Evolutionary conservation across 23 tunicate species (phyloP).

Genomic region (Styela clava): DNA sequence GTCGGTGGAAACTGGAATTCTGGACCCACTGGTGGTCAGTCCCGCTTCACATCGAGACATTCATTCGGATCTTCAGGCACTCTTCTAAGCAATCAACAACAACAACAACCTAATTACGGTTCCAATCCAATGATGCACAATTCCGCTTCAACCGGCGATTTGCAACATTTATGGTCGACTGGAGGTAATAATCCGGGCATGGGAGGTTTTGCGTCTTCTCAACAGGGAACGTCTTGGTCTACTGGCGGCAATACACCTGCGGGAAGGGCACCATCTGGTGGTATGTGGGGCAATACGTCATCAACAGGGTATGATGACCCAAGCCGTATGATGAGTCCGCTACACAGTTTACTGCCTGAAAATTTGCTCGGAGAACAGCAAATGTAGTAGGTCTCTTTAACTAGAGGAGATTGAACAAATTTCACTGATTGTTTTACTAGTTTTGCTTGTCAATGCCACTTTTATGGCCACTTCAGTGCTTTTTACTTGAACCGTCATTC

Average conservation of each 20-base stretch:
- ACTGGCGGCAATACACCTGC: slow-evolving; percentile 14
- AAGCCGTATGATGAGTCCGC: slow-evolving; percentile 72
- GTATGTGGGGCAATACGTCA: slow-evolving; percentile 45
- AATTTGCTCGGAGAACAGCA: slow-evolving; percentile 83
- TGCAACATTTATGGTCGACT: slow-evolving; percentile 36
- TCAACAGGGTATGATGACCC: slow-evolving; percentile 52
- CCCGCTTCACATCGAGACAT: slow-evolving; percentile 2
- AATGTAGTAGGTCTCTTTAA: slow-evolving; percentile 41
- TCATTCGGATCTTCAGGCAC: slow-evolving; percentile 23
- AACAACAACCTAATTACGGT: not conserved
- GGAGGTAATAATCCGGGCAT: slow-evolving; percentile 12
- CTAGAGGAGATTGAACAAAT: not conserved
- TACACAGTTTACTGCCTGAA: slow-evolving; percentile 77
- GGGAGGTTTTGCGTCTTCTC: slow-evolving; percentile 10
- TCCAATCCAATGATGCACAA: slow-evolving; percentile 15
- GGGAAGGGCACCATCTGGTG: slow-evolving; percentile 5
- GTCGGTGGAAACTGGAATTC: slow-evolving; percentile 19
- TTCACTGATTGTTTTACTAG: not conserved
- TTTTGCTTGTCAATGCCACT: not conserved
- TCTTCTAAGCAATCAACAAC: not conserved
- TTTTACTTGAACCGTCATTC: not conserved
- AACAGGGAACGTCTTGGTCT: slow-evolving; percentile 20
- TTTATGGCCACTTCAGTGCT: not conserved
- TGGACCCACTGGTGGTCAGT: not conserved
- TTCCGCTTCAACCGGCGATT: slow-evolving; percentile 44